phyloP scores from a whole-genome alignment of 2,113 vertebrate species.

The Antidorcas marsupialis region DNA sequence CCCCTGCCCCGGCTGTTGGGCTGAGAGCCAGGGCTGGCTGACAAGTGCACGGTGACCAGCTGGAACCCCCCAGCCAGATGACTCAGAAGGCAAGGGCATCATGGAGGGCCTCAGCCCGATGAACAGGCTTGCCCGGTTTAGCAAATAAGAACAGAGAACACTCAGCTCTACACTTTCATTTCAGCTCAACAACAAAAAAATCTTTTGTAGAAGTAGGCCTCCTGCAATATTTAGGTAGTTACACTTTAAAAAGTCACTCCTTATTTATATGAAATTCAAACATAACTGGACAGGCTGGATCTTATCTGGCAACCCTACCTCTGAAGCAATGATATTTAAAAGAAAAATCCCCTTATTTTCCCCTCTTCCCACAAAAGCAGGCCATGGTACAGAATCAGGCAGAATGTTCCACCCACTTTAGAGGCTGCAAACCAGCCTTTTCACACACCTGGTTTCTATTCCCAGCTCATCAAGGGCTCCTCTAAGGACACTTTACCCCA shows the following conservation, averaged over 20 bases:
- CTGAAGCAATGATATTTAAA: not conserved
- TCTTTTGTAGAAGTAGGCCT: not conserved
- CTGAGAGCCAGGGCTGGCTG: not conserved
- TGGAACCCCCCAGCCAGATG: not conserved
- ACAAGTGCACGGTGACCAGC: not conserved
- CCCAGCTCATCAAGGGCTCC: too few species aligned
- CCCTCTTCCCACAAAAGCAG: not conserved
- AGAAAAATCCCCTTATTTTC: not conserved
- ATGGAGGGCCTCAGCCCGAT: not conserved
- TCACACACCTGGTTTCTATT: not conserved
- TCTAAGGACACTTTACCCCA: rapidly evolving
- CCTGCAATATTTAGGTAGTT: not conserved
- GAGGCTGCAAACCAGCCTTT: not conserved
- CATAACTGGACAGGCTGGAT: not conserved
- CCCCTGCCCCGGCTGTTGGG: not conserved
- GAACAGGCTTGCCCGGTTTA: too few species aligned
- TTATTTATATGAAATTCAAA: not conserved
- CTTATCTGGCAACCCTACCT: not conserved
- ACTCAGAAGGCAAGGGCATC: not conserved
- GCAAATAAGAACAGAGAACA: not conserved
- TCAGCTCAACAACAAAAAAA: not conserved
- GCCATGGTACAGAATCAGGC: too few species aligned
- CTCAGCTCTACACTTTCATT: not conserved
- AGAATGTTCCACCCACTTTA: not conserved
- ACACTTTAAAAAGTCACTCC: not conserved